phyloP scores from a whole-genome alignment of 2,888 invertebrate species.

The Cephus pygmeus region DNA sequence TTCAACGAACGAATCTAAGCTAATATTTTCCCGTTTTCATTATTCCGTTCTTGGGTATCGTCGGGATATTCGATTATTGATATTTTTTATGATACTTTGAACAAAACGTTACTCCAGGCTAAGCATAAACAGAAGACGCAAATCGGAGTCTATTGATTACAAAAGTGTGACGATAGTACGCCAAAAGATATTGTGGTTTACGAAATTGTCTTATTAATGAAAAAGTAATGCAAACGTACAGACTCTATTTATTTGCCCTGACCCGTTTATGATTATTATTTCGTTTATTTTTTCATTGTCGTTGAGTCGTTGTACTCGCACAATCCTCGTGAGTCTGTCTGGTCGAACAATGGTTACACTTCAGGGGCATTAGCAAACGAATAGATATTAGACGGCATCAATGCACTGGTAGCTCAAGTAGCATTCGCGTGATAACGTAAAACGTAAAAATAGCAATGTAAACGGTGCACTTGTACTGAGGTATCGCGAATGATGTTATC shows the following conservation, averaged over 20 bases:
- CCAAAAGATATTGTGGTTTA: not conserved
- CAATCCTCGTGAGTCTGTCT: not conserved
- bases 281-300: not conserved
- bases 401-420: not conserved
- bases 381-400: not conserved
- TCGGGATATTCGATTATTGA: not conserved
- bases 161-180: not conserved
- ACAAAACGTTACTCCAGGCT: not conserved
- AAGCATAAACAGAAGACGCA: not conserved
- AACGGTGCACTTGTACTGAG: conserved; percentile 41
- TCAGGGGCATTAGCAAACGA: not conserved
- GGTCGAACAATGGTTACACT: not conserved
- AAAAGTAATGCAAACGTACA: not conserved
- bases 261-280: not conserved
- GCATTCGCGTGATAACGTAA: not conserved
- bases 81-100: not conserved
- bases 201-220: not conserved
- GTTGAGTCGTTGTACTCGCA: not conserved
- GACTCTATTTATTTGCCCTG: not conserved
- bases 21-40: not conserved
- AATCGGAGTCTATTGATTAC: not conserved
- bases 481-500: conserved; percentile 45
- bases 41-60: not conserved
- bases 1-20: not conserved
- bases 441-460: conserved; percentile 36